Evolutionary conservation across 2,797 vertebrate species (phyloP), one percentile per base, ranked within the genome.

Genomic region (Geotrypetes seraphini): DNA sequence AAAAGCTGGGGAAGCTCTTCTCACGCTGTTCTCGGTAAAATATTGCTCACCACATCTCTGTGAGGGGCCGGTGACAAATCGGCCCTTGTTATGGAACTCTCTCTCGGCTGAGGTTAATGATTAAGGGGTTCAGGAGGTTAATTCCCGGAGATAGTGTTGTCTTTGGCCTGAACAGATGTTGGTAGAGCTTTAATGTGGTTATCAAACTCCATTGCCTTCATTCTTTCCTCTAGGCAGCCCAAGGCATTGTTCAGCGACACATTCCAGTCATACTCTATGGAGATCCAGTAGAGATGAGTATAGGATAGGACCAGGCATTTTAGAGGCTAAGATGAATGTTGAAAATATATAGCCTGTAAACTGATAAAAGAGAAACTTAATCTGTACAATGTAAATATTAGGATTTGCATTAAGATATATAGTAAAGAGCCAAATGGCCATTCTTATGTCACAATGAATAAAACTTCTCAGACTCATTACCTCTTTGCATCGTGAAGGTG

Each of bases 161-260:
- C 87, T 92, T 83, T 77, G 65, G 79, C 80, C 71, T 66, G 75
- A 93, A 90, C 91, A 97, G 91, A 97, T 97, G 92, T 94, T 93
- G 87, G 87, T 84, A 73, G 86, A 75, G 84, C 83, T 90, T 92
- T 96, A 94, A 95, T 92, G 89, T 86, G 87, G 88, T 92, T 93
- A 96, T 95, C 92, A 92, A 89, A 94, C 86, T 79, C 71, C 53
- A 83, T 80, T 86, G 87, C 80, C 87, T 89, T 89, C 78, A 81
- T 87, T 81, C 86, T 83, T 78, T 64, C 57, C 85, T 87, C 78
- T 60, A 52, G 47, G 62, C 50, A 48, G 60, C 58, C 55, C 31
- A 21, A 45, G 29, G 38, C 74, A 81, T 92, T 96, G 90, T 92
- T 82, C 67, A 57, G 16, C 24, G 19, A 14, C 23, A 60, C 88